These are phyloP conservation scores for Tiphia femorata DNA, from an alignment of 2,888 invertebrate genomes.

Conservation along the genomic window DNA sequence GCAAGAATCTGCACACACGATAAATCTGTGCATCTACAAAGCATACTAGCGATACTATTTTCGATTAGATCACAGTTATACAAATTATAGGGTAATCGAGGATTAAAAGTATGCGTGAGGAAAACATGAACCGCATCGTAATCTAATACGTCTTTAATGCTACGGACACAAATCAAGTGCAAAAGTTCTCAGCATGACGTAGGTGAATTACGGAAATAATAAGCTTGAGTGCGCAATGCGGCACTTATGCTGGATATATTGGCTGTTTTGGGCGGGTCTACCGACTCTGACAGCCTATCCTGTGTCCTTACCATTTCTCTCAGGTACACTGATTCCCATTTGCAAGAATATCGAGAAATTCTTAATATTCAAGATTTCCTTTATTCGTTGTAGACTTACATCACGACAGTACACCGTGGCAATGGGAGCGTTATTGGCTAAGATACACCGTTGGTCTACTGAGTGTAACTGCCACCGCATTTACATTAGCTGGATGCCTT, in stretches of 20 bases:
- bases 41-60: no score
- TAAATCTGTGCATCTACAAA: no score
- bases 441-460: conserved; percentile 55
- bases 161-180: not conserved
- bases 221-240: conserved; percentile 51
- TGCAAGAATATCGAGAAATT: not conserved
- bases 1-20: no score
- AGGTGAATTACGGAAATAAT: conserved; percentile 20
- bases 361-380: conserved; percentile 11
- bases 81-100: no score
- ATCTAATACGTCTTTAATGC: no score
- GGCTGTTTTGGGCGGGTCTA: conserved; percentile 60
- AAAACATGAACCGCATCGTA: no score
- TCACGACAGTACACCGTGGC: conserved; percentile 28
- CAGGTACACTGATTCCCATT: conserved; percentile 31
- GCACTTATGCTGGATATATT: conserved; percentile 57
- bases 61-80: no score
- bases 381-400: conserved; percentile 26
- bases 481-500: conserved; percentile 61
- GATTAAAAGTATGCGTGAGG: not conserved
- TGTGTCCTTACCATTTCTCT: conserved; percentile 42
- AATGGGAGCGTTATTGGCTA: conserved; percentile 59
- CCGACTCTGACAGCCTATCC: conserved; percentile 58
- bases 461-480: conserved; percentile 54
- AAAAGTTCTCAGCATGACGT: conserved; percentile 38